Percentiles rank a stretch among this genome's conserved stretches.
Evolutionary conservation across 2,888 invertebrate species (phyloP).

Genomic region (Neoaliturus tenellus): DNA sequence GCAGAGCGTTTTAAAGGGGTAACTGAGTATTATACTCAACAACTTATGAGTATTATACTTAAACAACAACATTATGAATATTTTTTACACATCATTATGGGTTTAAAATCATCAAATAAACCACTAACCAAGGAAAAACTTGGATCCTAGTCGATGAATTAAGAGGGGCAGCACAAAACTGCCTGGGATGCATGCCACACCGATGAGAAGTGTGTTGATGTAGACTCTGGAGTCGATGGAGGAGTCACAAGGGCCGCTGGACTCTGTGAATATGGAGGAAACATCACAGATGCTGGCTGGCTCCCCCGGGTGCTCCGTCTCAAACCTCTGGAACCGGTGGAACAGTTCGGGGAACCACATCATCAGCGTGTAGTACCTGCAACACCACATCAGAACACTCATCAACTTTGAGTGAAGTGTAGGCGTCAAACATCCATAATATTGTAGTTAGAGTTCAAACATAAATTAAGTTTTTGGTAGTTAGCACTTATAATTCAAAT

Average conservation of each 20-base stretch:
- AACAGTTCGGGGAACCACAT: conserved; percentile 95
- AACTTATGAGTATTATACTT: too few relatives aligned
- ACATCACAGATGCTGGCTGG: conserved; percentile 87
- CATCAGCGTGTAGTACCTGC: conserved; percentile 93
- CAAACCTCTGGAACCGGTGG: conserved; percentile 87
- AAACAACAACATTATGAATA: too few relatives aligned
- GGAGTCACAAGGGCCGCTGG: conserved; percentile 58
- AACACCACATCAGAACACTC: too few relatives aligned
- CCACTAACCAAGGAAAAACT: conserved; percentile 89
- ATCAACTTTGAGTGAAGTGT: too few relatives aligned
- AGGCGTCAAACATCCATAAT: too few relatives aligned
- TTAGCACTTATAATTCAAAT: too few relatives aligned
- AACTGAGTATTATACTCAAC: too few relatives aligned
- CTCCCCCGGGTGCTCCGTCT: conserved; percentile 79
- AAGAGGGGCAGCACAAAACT: conserved; percentile 87
- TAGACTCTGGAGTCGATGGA: conserved; percentile 80
- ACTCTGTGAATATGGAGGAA: conserved; percentile 78
- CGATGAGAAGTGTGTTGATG: conserved; percentile 86
- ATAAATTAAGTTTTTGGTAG: too few relatives aligned
- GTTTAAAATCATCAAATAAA: too few relatives aligned
- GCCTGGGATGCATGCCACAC: conserved; percentile 87
- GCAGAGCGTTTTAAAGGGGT: too few relatives aligned
- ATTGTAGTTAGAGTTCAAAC: too few relatives aligned
- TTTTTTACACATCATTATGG: too few relatives aligned
- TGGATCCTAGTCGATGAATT: conserved; percentile 87